Evolutionary conservation across 2,797 vertebrate genomes (phyloP), one percentile per base, ranked within the genome.

Genomic region (Poeciliopsis presidionis): DNA sequence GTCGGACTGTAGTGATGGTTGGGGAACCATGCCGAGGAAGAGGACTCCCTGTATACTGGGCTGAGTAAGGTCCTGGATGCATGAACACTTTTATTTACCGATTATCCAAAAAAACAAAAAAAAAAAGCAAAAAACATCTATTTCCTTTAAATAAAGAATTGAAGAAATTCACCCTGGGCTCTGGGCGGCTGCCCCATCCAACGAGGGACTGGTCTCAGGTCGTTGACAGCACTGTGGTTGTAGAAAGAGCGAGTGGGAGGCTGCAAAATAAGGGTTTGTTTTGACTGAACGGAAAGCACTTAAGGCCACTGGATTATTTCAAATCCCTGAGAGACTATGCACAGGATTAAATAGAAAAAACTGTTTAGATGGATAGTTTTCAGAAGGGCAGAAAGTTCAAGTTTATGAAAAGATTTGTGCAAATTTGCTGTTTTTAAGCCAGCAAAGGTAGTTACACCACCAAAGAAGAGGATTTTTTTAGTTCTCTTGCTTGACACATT

Each of bases 1-100:
- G 97, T 74, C 96, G 94, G 73, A 96, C 94, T n/a, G 96, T 96
- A 87, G 96, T 96, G 74, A 98, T 95, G 71, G 94, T 94, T 61
- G 95, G 93, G 1, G 93, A 89, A 63, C 95, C 90, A 36, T 95
- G 96, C 18, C 96, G 95, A 13, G 96, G 92, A 0, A 92, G 88
- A 0, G 93, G 82, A 1, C 92, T 81, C 61, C 95, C 93, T 53
- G 96, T 70, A 74, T 95, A 59, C 14, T 97, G 97, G 18, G 90
- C 43, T 0, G 94, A 82, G 85, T 94, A 96, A 0, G 91, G 88
- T 36, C 92, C 97, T 82, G 87, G 72, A 87, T 87, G 76, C n/a
- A 74, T 4, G 14, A 77, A 1, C 7, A 33, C 6, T 14, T 45
- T 45, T 25, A 36, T 59, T 45, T 33, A 14, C 7, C 25, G 2